These are phyloP conservation scores for Drosophila subquinaria DNA, from an alignment of 2,888 invertebrate species.

Conservation along the genomic window DNA sequence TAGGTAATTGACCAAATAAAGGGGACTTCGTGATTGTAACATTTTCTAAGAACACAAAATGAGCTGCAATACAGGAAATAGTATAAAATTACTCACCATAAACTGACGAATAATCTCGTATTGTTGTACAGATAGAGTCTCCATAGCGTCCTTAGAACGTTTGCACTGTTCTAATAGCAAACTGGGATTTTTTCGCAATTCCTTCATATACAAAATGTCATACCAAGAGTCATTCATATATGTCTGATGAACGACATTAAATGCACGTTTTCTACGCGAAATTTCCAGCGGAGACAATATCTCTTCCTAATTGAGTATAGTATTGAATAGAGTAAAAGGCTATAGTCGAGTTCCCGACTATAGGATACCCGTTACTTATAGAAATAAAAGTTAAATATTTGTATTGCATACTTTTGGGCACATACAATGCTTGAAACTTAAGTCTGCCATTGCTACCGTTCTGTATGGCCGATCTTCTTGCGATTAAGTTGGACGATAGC, in stretches of 20 bases:
- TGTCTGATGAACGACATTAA: slow-evolving; percentile 13
- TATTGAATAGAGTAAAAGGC: too few species aligned
- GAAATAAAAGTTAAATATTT: too few species aligned
- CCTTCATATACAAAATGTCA: slow-evolving; percentile 8
- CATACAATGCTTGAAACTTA: too few species aligned
- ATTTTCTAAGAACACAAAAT: slow-evolving; percentile 13
- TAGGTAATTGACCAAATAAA: slow-evolving; percentile 74
- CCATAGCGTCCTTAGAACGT: neutral
- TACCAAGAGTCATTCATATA: slow-evolving; percentile 7
- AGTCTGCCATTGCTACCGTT: too few species aligned
- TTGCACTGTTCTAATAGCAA: slow-evolving; percentile 11
- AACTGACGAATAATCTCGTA: slow-evolving; percentile 11
- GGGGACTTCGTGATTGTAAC: slow-evolving; percentile 68
- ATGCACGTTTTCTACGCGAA: slow-evolving; percentile 7
- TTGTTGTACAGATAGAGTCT: neutral
- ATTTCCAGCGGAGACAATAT: slow-evolving; percentile 11
- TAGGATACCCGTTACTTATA: too few species aligned
- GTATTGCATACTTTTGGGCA: too few species aligned
- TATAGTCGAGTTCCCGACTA: too few species aligned
- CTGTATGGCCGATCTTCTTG: too few species aligned
- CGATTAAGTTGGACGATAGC: too few species aligned
- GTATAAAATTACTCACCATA: neutral
- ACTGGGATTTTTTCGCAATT: slow-evolving; percentile 7
- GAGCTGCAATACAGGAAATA: neutral
- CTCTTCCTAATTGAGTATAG: neutral